Conservation (phyloP, 2,888 invertebrate genomes). For the Sylvicola cinctus region DNA sequence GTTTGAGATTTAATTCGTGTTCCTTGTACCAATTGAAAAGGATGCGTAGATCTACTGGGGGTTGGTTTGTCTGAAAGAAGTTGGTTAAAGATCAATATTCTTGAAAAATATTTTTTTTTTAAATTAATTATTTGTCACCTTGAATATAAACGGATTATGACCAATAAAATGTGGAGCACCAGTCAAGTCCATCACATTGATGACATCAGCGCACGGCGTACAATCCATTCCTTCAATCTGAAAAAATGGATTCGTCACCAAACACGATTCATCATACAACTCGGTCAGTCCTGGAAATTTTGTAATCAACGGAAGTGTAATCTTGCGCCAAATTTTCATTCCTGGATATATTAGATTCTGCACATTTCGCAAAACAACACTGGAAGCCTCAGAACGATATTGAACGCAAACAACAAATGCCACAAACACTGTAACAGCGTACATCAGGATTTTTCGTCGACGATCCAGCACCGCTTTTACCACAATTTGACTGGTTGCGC, state of each 20-base stretch:
- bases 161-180: slow-evolving; percentile 19
- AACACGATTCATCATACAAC: slow-evolving; percentile 66
- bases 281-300: slow-evolving; percentile 51
- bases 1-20: slow-evolving; percentile 37
- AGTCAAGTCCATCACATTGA: slow-evolving; percentile 41
- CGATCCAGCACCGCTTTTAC: slow-evolving; percentile 24
- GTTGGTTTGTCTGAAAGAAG: slow-evolving; percentile 33
- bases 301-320: slow-evolving; percentile 56
- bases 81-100: neutral
- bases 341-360: slow-evolving; percentile 68
- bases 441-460: slow-evolving; percentile 20
- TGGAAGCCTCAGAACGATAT: slow-evolving; percentile 38
- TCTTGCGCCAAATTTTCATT: slow-evolving; percentile 45
- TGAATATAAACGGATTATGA: slow-evolving; percentile 31
- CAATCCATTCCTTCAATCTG: slow-evolving; percentile 65
- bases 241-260: slow-evolving; percentile 68
- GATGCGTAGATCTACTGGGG: slow-evolving; percentile 29
- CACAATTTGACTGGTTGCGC: slow-evolving; percentile 9
- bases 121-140: no score
- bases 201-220: slow-evolving; percentile 56
- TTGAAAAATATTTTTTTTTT: no score
- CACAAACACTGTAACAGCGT: slow-evolving; percentile 18
- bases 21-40: slow-evolving; percentile 35
- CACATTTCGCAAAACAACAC: slow-evolving; percentile 44
- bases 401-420: slow-evolving; percentile 26